phyloP scores from a whole-genome alignment of 2,797 vertebrate genomes.

The Streptopelia turtur region DNA sequence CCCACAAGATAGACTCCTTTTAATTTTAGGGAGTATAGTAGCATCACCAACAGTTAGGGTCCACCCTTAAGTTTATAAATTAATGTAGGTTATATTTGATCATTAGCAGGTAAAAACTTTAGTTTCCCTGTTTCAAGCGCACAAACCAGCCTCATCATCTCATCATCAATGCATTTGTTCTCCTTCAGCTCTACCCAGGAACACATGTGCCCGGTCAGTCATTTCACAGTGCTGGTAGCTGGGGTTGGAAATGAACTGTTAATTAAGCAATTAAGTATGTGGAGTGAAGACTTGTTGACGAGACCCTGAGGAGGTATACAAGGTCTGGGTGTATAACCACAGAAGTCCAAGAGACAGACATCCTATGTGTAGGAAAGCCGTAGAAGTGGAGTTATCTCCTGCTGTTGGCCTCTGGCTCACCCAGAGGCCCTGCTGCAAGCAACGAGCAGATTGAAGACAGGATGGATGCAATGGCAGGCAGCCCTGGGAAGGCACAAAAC shows the following conservation, averaged over 20 bases:
- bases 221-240: background rate
- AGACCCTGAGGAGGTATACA: background rate
- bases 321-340: background rate
- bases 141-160: background rate
- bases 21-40: background rate
- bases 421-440: fast-evolving
- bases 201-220: background rate
- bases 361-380: background rate
- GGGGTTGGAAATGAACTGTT: background rate
- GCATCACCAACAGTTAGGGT: background rate
- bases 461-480: background rate
- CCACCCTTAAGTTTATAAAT: background rate
- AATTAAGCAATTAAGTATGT: background rate
- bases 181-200: background rate
- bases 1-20: background rate
- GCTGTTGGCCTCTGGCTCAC: background rate
- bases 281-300: background rate
- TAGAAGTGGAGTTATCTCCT: background rate
- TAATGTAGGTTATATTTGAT: background rate
- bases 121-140: background rate
- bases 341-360: background rate
- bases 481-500: background rate
- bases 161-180: background rate
- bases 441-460: background rate
- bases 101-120: background rate